Evolutionary conservation across 1,140 invertebrate genomes (phyloP).

Genomic region (Potamilus streckersoni): DNA sequence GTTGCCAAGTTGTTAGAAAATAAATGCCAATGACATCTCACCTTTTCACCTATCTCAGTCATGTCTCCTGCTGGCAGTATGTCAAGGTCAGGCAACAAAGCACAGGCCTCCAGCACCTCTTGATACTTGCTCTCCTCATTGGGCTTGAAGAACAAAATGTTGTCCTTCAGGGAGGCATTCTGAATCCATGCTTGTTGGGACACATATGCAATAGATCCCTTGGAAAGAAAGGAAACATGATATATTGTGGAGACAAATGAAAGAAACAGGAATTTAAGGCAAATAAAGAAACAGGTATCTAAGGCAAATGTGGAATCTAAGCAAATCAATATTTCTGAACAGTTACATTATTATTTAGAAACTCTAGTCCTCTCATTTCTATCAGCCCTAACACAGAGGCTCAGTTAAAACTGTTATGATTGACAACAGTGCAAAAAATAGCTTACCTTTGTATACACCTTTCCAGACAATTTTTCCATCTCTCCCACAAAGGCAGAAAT

Average conservation of each 20-base stretch:
- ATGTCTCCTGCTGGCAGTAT: constrained; percentile 77
- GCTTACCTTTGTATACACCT: constrained; percentile 54
- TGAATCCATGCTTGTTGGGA: constrained; percentile 81
- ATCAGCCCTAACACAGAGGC: neutral
- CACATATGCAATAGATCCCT: constrained; percentile 76
- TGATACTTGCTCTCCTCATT: constrained; percentile 68
- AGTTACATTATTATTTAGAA: neutral
- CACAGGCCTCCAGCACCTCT: constrained; percentile 70
- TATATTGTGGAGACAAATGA: too few species aligned
- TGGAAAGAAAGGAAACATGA: neutral
- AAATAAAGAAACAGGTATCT: neutral
- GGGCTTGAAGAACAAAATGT: constrained; percentile 75
- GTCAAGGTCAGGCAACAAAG: constrained; percentile 79
- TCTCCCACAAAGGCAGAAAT: constrained; percentile 74
- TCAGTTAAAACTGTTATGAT: neutral
- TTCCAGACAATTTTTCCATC: constrained; percentile 58
- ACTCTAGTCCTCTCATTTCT: neutral
- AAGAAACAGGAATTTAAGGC: neutral
- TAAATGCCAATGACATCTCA: constrained; percentile 9
- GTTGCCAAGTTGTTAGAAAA: too few species aligned
- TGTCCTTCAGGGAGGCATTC: constrained; percentile 76
- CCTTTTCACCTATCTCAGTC: constrained; percentile 71
- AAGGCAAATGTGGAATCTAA: neutral
- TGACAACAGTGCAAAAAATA: neutral
- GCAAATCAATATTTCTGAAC: neutral